These are phyloP conservation scores for Rhegmatorhina hoffmannsi DNA, from an alignment of 2,113 vertebrate genomes.

Conservation along the genomic window DNA sequence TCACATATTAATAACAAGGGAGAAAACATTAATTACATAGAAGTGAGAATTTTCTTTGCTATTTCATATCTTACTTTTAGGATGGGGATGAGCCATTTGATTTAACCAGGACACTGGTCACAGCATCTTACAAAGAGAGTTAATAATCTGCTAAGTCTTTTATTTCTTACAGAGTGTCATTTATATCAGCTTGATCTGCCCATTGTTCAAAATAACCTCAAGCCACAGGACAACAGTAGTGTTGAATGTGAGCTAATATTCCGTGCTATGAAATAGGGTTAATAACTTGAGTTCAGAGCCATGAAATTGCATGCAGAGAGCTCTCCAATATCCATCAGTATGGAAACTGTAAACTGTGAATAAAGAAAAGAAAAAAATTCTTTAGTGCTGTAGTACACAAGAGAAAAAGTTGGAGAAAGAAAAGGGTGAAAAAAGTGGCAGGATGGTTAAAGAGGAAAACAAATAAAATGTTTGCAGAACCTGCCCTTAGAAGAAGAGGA, in stretches of 20 bases:
- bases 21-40: neutral
- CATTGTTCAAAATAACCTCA: neutral
- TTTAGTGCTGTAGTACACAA: neutral
- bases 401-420: neutral
- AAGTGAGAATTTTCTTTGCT: neutral
- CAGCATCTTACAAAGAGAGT: neutral
- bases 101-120: neutral
- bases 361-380: neutral
- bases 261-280: neutral
- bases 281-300: neutral
- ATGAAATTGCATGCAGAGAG: neutral
- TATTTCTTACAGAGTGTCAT: neutral
- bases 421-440: neutral
- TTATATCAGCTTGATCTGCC: neutral
- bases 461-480: neutral
- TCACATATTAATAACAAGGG: neutral
- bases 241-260: fast-evolving
- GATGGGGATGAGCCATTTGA: neutral
- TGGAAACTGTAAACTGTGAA: neutral
- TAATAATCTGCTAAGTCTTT: neutral
- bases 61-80: neutral
- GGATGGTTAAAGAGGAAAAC: neutral
- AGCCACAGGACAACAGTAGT: neutral
- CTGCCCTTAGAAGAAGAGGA: neutral
- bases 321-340: neutral